These are phyloP conservation scores for Hybognathus amarus DNA, from an alignment of 2,797 vertebrate genomes.

Conservation along the genomic window DNA sequence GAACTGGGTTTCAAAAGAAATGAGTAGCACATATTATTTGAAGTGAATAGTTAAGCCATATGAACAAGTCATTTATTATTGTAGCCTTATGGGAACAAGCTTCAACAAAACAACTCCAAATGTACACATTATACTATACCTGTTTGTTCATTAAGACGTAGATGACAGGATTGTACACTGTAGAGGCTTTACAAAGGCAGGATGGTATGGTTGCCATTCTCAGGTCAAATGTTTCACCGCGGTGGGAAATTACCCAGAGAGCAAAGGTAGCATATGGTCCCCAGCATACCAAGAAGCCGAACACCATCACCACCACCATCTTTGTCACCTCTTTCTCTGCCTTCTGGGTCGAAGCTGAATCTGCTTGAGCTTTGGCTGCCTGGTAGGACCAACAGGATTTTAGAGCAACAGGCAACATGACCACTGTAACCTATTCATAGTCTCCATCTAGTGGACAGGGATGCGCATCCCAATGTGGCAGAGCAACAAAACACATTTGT, in stretches of 20 bases:
- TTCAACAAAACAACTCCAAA: not conserved
- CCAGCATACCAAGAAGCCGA: slow-evolving; percentile 80
- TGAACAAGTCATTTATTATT: not conserved
- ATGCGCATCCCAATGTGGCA: not conserved
- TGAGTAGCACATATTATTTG: not conserved
- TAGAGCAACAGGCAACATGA: not conserved
- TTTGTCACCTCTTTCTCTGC: slow-evolving; percentile 80
- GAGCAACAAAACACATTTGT: not conserved
- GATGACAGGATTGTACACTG: slow-evolving; percentile 80
- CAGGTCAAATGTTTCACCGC: slow-evolving; percentile 73
- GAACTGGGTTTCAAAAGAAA: slow-evolving; percentile 71
- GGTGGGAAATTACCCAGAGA: slow-evolving; percentile 74
- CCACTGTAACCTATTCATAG: not conserved
- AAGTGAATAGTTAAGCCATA: not conserved
- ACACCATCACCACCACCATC: slow-evolving; percentile 82
- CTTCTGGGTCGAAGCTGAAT: slow-evolving; percentile 81
- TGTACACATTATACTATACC: slow-evolving; percentile 46
- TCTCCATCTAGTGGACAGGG: slow-evolving; percentile 12
- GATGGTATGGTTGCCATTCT: slow-evolving; percentile 77
- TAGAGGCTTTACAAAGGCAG: slow-evolving; percentile 78
- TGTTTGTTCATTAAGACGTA: slow-evolving; percentile 76
- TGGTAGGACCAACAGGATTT: slow-evolving; percentile 46
- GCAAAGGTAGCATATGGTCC: slow-evolving; percentile 75
- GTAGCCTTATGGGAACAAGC: not conserved
- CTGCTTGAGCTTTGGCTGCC: slow-evolving; percentile 80